Conservation (phyloP, 2,113 vertebrate genomes). For the Clarias gariepinus region DNA sequence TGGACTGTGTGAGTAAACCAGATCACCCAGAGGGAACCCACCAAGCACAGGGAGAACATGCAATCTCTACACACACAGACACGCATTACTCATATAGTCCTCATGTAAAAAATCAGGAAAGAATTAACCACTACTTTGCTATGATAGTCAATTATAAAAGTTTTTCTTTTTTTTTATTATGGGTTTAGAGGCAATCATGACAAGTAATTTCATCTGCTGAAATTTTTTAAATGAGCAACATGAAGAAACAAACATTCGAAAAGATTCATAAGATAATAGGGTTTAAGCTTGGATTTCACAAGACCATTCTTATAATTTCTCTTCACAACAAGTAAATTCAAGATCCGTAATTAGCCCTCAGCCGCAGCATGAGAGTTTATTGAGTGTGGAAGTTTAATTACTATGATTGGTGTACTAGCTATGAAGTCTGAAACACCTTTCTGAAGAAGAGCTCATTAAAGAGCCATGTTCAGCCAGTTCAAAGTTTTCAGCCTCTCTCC, state of each 20-base stretch:
- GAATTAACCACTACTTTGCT: neutral
- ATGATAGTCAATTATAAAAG: neutral
- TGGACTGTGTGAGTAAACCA: too few relatives aligned
- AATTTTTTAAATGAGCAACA: neutral
- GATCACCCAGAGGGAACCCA: too few relatives aligned
- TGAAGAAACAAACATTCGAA: neutral
- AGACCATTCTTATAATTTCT: neutral
- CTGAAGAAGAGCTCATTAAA: slow-evolving; percentile 27
- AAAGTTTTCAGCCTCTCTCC: neutral
- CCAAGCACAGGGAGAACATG: too few relatives aligned
- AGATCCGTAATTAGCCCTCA: slow-evolving; percentile 25
- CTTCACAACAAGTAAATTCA: slow-evolving; percentile 14
- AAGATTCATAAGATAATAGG: slow-evolving; percentile 1
- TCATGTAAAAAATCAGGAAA: neutral
- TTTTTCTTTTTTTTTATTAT: neutral
- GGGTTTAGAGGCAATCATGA: neutral
- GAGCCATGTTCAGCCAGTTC: slow-evolving; percentile 5
- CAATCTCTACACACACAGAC: too few relatives aligned
- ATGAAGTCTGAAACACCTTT: slow-evolving; percentile 11
- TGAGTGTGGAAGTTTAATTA: slow-evolving; percentile 35
- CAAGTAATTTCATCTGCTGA: neutral
- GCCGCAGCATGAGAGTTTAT: slow-evolving; percentile 5
- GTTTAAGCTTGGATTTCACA: slow-evolving; percentile 1
- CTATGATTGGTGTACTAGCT: slow-evolving; percentile 24
- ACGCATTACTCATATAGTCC: neutral